Evolutionary conservation across 2,888 invertebrate genomes (phyloP).

Genomic region (Esperia sulphurella): DNA sequence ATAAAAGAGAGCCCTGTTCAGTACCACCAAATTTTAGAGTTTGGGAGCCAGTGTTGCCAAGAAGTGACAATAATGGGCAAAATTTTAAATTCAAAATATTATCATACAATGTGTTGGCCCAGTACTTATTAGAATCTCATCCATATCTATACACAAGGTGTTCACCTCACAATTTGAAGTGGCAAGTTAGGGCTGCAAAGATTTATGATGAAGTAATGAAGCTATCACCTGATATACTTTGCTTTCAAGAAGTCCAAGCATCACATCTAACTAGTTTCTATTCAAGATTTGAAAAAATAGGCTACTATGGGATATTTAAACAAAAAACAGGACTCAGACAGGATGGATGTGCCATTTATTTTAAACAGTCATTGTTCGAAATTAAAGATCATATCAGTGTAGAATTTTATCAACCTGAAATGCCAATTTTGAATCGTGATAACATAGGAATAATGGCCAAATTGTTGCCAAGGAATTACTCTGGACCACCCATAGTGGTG

Average conservation of each 20-base stretch:
- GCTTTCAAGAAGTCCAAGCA: conserved; percentile 94
- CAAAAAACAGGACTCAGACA: conserved; percentile 87
- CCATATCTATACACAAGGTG: conserved; percentile 84
- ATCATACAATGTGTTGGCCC: conserved; percentile 94
- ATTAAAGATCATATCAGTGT: conserved; percentile 83
- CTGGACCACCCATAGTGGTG: conserved; percentile 82
- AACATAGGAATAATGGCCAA: conserved; percentile 92
- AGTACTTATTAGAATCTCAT: conserved; percentile 87
- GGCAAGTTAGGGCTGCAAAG: conserved; percentile 82
- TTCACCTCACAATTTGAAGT: conserved; percentile 78
- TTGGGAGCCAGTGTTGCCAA: conserved; percentile 49
- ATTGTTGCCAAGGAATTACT: conserved; percentile 77
- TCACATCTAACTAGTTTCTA: conserved; percentile 84
- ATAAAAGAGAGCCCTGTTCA: conserved; percentile 9
- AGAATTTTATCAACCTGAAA: conserved; percentile 81
- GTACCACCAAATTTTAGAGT: conserved; percentile 47
- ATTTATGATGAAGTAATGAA: conserved; percentile 67
- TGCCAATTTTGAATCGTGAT: conserved; percentile 87
- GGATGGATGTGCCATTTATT: conserved; percentile 96
- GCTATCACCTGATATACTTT: conserved; percentile 82
- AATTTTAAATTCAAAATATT: conserved; percentile 82
- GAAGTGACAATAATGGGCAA: conserved; percentile 32
- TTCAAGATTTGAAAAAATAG: conserved; percentile 72
- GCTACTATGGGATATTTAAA: conserved; percentile 88
- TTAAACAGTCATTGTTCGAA: conserved; percentile 82